Evolutionary conservation across 2,113 vertebrate species (phyloP).

Genomic region (Hipposideros armiger): DNA sequence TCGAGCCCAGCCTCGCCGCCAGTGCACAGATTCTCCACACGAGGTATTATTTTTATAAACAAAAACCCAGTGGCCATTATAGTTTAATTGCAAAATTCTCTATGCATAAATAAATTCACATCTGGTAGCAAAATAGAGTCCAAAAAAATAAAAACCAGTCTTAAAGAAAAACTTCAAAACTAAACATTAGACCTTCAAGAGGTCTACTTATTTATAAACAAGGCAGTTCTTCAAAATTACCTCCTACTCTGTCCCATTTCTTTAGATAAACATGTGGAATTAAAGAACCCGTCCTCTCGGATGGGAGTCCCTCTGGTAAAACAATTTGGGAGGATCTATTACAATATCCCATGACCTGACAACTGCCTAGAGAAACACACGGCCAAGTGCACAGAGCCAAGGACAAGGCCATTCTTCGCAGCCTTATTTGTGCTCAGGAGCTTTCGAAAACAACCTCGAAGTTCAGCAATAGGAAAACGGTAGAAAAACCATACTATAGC

Average conservation of each 20-base stretch:
- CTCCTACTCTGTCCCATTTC: not conserved
- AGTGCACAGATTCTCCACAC: not conserved
- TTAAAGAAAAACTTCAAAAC: not conserved
- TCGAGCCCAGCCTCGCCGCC: not conserved
- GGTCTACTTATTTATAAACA: not conserved
- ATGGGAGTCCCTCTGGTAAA: not conserved
- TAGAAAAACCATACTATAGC: not conserved
- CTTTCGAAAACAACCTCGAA: not conserved
- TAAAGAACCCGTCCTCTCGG: not conserved
- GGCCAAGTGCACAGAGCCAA: not conserved
- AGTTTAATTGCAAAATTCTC: not conserved
- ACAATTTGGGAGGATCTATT: not conserved
- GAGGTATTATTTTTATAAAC: not conserved
- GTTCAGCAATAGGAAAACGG: not conserved
- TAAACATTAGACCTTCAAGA: conserved; percentile 21
- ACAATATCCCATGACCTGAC: not conserved
- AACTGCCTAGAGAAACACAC: not conserved
- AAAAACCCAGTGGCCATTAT: not conserved
- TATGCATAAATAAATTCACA: not conserved
- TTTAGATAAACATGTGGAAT: not conserved
- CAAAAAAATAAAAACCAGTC: not conserved
- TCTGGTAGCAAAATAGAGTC: not conserved
- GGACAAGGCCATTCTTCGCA: not conserved
- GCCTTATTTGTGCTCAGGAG: not conserved
- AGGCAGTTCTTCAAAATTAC: not conserved